Evolutionary conservation across 2,888 invertebrate genomes (phyloP), one percentile per base, ranked within the genome.

Genomic region (Drosophila demipolita): DNA sequence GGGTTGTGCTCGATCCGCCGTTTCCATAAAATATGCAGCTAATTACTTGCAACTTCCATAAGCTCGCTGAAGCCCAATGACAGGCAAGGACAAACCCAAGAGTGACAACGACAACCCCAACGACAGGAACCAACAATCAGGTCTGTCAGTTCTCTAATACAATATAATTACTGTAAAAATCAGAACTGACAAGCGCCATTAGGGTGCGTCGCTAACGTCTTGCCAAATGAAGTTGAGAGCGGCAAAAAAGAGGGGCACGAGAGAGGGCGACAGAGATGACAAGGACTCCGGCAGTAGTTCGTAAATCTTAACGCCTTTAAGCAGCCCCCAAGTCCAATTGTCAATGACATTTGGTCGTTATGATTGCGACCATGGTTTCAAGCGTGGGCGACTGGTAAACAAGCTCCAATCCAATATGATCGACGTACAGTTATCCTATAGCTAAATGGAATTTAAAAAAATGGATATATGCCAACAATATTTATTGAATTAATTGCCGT

Each of bases 81-180:
- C 68, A 62, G 50, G 32, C 50, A 52, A 29, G 29, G 29, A 67
- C 66, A 73, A 49, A 36, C 33, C 38, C 26, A 23, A 23, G 45
- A 45, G 15, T 23, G 45, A 15, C 42, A 55, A 8, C 12, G 23
- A 54, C 48, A 60, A 20, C 45, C n/a, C 29, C 36, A 54, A 11
- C n/a, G 40, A 11, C 57, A 26, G 70, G 48, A 53, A 59, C 38
- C 40, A 71, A 45, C 61, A 66, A 57, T 12, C 73, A 62, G 59
- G 53, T 71, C 74, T 78, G 78, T 75, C 75, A 68, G 67, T 63
- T 35, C 61, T 72, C 73, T 87, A 84, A 87, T 87, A 85, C 81
- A 87, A 83, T 86, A 86, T 86, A 87, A 87, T 87, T 87, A 87
- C 83, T 78, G 81, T 77, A 87, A 87, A 87, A 87, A 87, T 89